phyloP scores from a whole-genome alignment of 2,797 vertebrate genomes.

The Peromyscus nudipes region DNA sequence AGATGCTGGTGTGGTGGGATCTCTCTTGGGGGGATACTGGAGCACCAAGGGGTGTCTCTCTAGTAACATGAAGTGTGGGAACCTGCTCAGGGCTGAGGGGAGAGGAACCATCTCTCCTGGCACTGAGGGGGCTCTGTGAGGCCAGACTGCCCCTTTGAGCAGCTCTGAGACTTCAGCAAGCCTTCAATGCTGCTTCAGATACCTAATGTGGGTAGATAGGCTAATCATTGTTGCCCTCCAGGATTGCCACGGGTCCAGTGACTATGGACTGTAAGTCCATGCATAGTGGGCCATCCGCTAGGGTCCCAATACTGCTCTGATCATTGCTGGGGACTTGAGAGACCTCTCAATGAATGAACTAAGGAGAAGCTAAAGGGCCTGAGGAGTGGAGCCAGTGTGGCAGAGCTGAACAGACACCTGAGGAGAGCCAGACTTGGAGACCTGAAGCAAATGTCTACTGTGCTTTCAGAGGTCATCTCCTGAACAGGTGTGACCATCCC shows the following conservation, averaged over 20 bases:
- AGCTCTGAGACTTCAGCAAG: not conserved
- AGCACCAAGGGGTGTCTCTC: not conserved
- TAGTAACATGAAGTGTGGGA: not conserved
- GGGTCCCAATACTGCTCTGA: not conserved
- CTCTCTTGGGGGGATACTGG: not conserved
- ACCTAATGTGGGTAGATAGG: not conserved
- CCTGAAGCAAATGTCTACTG: not conserved
- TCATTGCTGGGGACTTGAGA: not conserved
- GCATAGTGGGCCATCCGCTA: not conserved
- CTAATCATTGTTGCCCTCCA: not conserved
- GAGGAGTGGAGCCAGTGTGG: not conserved
- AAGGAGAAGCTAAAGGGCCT: not conserved
- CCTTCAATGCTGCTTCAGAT: not conserved
- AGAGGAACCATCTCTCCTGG: not conserved
- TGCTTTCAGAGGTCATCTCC: not conserved
- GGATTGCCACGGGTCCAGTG: not conserved
- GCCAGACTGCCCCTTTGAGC: not conserved
- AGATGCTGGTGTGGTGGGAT: not conserved
- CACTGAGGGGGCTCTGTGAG: not conserved
- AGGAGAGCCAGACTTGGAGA: rapidly evolving
- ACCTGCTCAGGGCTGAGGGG: not conserved
- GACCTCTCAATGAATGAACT: not conserved
- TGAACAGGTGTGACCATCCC: too few species aligned
- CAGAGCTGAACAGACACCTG: not conserved
- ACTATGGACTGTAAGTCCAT: not conserved